Conservation (phyloP, 2,888 invertebrate genomes). For the Nemotelus nigrinus region DNA sequence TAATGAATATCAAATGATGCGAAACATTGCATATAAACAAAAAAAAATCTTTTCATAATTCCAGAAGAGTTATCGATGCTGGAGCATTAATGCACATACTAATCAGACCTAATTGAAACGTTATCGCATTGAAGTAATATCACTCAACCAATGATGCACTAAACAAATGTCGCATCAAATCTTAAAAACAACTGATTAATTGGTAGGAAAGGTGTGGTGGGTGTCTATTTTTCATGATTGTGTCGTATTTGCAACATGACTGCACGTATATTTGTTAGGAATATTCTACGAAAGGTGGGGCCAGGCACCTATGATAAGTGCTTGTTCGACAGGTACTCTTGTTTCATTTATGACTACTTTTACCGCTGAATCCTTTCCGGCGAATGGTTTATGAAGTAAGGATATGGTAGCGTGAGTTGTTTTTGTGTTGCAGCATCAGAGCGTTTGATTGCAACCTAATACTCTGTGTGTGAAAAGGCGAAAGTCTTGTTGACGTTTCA, state of each 20-base stretch:
- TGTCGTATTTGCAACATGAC: constrained; percentile 4
- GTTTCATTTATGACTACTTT: constrained; percentile 13
- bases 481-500: constrained; percentile 29
- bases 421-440: background rate
- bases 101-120: no score
- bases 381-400: constrained; percentile 13
- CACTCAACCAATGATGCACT: no score
- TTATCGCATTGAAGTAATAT: no score
- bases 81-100: no score
- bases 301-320: no score
- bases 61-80: no score
- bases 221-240: constrained; percentile 21
- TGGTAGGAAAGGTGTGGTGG: no score
- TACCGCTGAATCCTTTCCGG: constrained; percentile 1
- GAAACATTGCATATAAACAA: constrained; percentile 40
- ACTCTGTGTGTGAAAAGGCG: constrained; percentile 1
- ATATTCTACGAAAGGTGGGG: background rate
- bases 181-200: no score
- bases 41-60: background rate
- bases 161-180: no score
- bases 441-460: constrained; percentile 43
- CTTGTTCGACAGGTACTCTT: background rate
- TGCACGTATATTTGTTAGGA: background rate
- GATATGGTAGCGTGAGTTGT: background rate
- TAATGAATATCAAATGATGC: constrained; percentile 35